A percentile compares a stretch with the other conserved stretches of the same genome.
Conservation (phyloP, 2,888 invertebrate species). For the Caenorhabditis imperialis region DNA sequence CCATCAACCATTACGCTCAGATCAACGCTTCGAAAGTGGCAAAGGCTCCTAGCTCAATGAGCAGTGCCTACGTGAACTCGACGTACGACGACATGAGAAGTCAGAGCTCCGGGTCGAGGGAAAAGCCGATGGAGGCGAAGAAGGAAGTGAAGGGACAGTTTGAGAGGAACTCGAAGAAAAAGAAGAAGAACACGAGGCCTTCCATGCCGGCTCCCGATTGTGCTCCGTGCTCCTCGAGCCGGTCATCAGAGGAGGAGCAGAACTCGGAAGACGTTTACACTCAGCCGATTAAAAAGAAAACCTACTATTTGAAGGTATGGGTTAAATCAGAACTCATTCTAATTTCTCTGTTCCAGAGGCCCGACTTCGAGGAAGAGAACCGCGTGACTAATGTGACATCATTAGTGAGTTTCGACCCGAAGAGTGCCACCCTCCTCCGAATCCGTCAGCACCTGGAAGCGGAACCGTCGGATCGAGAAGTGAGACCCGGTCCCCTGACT, state of each 20-base stretch:
- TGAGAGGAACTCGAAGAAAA: constrained; percentile 54
- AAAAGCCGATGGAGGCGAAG: constrained; percentile 12
- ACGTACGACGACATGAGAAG: constrained; percentile 63
- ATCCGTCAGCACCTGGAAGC: constrained; percentile 66
- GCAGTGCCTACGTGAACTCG: constrained; percentile 71
- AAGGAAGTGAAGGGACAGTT: constrained; percentile 35
- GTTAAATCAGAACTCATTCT: too few species aligned
- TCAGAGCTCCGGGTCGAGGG: constrained; percentile 26
- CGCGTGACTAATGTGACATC: constrained; percentile 58
- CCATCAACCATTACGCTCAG: constrained; percentile 50
- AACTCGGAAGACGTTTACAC: constrained; percentile 57
- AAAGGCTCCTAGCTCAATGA: constrained; percentile 57
- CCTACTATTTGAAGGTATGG: background rate
- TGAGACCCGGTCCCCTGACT: background rate
- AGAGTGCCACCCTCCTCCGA: constrained; percentile 65
- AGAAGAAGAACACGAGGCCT: constrained; percentile 21
- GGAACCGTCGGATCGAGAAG: constrained; percentile 42
- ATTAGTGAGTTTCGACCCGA: constrained; percentile 71
- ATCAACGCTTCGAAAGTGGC: constrained; percentile 34
- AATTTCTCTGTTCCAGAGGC: constrained; percentile 22
- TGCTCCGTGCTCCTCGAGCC: constrained; percentile 48
- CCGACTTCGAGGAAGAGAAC: constrained; percentile 26
- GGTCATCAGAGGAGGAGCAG: constrained; percentile 52
- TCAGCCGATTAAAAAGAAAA: constrained; percentile 56
- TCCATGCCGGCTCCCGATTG: constrained; percentile 52